Evolutionary conservation across 2,888 invertebrate genomes (phyloP).

Genomic region (Celastrina argiolus): DNA sequence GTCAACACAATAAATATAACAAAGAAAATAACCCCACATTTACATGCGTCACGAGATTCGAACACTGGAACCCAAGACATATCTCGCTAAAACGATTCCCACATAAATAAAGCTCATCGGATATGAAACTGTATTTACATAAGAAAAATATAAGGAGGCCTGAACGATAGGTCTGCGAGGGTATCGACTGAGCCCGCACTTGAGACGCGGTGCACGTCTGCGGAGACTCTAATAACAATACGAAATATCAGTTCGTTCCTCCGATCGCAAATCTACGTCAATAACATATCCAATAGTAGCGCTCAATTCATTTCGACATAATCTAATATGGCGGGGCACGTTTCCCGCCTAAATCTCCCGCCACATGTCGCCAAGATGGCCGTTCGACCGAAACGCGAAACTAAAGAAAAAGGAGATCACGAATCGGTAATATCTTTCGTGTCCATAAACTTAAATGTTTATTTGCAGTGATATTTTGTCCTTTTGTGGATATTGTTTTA

Average conservation of each 20-base stretch:
- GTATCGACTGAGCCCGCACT: slow-evolving; percentile 53
- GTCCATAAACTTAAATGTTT: slow-evolving; percentile 78
- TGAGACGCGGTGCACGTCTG: slow-evolving; percentile 65
- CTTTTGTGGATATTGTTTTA: slow-evolving; percentile 74
- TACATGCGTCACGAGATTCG: slow-evolving; percentile 65
- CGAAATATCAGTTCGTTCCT: slow-evolving; percentile 78
- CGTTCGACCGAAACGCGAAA: slow-evolving; percentile 68
- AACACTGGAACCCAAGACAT: slow-evolving; percentile 68
- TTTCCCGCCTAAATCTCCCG: slow-evolving; percentile 76
- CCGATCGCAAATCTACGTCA: slow-evolving; percentile 78
- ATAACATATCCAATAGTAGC: slow-evolving; percentile 78
- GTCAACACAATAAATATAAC: slow-evolving; percentile 5
- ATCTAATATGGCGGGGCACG: slow-evolving; percentile 76
- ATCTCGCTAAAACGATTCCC: slow-evolving; percentile 77
- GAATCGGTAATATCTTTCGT: slow-evolving; percentile 78
- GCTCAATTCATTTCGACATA: slow-evolving; percentile 76
- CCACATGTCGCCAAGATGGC: slow-evolving; percentile 79
- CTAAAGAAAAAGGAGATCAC: slow-evolving; percentile 77
- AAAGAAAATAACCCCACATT: slow-evolving; percentile 45
- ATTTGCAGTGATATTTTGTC: slow-evolving; percentile 77
- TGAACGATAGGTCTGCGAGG: slow-evolving; percentile 74
- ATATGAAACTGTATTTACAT: slow-evolving; percentile 77
- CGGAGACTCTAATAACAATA: slow-evolving; percentile 75
- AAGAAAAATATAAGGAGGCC: slow-evolving; percentile 78
- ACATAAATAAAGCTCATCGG: slow-evolving; percentile 79